Conservation (phyloP, 2,888 invertebrate genomes). For the Aquatica leii region DNA sequence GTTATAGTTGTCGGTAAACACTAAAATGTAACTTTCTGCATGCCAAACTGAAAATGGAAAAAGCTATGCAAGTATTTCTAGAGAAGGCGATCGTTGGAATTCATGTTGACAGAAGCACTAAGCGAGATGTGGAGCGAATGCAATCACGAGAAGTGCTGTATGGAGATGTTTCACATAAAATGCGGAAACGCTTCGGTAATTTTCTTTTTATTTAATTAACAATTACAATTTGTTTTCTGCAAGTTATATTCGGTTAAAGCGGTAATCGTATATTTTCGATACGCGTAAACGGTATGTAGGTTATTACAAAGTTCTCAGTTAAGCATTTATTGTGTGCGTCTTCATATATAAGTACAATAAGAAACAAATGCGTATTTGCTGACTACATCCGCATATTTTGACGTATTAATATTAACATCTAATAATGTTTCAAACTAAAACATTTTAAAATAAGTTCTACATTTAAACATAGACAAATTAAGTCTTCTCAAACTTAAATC, state of each 20-base stretch:
- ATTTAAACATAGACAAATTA: conserved; percentile 2
- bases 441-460: conserved; percentile 24
- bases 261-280: conserved; percentile 4
- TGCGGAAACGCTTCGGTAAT: conserved; percentile 17
- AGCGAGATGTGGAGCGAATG: conserved; percentile 39
- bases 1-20: conserved; percentile 21
- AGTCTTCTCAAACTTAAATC: background rate
- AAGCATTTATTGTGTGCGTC: conserved; percentile 21
- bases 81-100: conserved; percentile 35
- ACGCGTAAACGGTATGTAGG: conserved; percentile 1
- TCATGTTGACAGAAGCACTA: conserved; percentile 32
- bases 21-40: conserved; percentile 35
- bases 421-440: conserved; percentile 17
- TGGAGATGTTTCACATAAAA: conserved; percentile 34
- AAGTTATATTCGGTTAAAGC: conserved; percentile 15
- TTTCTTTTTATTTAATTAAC: background rate
- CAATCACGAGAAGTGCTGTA: conserved; percentile 39
- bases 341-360: conserved; percentile 21
- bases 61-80: conserved; percentile 30
- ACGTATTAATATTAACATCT: conserved; percentile 25
- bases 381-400: conserved; percentile 29
- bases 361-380: conserved; percentile 24
- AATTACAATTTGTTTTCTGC: conserved; percentile 18
- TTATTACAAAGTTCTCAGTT: conserved; percentile 25
- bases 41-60: conserved; percentile 31